These are phyloP conservation scores for Campoletis raptor DNA, from an alignment of 2,888 invertebrate species.

Conservation along the genomic window DNA sequence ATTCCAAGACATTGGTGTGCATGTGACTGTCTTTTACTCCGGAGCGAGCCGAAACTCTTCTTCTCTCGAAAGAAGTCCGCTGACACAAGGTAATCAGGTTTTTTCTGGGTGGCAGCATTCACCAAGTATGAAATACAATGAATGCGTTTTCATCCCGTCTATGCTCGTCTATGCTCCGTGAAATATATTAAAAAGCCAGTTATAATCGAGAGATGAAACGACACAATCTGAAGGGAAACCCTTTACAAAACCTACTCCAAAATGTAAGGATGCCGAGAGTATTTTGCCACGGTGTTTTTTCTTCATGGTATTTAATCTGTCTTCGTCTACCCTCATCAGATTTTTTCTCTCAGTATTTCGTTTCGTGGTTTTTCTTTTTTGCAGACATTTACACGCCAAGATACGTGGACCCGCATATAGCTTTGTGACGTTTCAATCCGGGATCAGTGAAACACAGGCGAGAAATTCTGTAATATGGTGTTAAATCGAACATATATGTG, in stretches of 20 bases:
- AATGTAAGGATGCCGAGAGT: constrained; percentile 40
- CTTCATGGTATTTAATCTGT: not conserved
- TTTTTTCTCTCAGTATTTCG: not conserved
- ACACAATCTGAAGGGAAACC: constrained; percentile 28
- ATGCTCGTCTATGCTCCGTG: constrained; percentile 17
- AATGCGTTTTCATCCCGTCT: constrained; percentile 47
- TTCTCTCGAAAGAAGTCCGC: constrained; percentile 28
- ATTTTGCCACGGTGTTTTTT: constrained; percentile 28
- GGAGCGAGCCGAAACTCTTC: constrained; percentile 13
- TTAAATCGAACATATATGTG: constrained; percentile 32
- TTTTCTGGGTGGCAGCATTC: constrained; percentile 48
- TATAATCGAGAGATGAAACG: constrained; percentile 17
- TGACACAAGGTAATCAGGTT: constrained; percentile 52
- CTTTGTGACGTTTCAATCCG: constrained; percentile 66
- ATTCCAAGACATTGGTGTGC: constrained; percentile 76
- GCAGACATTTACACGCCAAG: constrained; percentile 35
- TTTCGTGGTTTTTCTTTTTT: not conserved
- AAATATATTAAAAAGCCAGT: constrained; percentile 3
- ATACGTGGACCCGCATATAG: constrained; percentile 45
- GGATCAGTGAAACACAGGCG: constrained; percentile 30
- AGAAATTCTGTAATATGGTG: constrained; percentile 5
- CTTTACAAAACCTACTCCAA: constrained; percentile 40
- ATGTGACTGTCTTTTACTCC: constrained; percentile 59
- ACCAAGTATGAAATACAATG: constrained; percentile 29
- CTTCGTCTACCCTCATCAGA: not conserved